A percentile compares a stretch with the other conserved stretches of the same genome.
Evolutionary conservation across 2,113 vertebrate species (phyloP).

Genomic region (Trogon surrucura): DNA sequence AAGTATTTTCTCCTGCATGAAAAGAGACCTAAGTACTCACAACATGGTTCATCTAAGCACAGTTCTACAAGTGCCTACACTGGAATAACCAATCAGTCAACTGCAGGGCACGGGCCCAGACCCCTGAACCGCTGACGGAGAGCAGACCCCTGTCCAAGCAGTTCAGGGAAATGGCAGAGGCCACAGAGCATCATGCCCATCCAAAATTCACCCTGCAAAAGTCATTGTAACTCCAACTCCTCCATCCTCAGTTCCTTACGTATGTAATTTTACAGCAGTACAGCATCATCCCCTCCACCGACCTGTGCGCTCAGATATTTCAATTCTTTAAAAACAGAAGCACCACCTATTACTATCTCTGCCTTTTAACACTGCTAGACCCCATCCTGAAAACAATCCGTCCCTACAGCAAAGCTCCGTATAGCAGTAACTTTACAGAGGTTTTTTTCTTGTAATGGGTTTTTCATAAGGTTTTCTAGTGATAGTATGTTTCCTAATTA

Average conservation of each 20-base stretch:
- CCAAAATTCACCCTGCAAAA: background rate
- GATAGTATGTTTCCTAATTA: conserved; percentile 61
- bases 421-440: background rate
- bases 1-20: background rate
- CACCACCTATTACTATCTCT: background rate
- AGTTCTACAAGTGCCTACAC: background rate
- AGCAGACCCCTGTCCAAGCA: background rate
- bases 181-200: fast-evolving
- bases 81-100: background rate
- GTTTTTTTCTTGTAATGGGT: background rate
- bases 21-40: background rate
- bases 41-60: background rate
- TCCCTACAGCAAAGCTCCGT: background rate
- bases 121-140: background rate
- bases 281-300: background rate
- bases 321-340: background rate
- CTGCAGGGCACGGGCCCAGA: background rate
- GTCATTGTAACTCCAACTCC: background rate
- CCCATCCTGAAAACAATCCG: background rate
- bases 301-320: background rate
- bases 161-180: background rate
- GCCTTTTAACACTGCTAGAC: background rate
- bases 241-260: background rate
- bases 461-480: conserved; percentile 28
- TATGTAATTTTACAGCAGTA: background rate